Evolutionary conservation across 2,888 invertebrate genomes (phyloP), one percentile per base, ranked within the genome.

Genomic region (Scaptomyza caliginosa): DNA sequence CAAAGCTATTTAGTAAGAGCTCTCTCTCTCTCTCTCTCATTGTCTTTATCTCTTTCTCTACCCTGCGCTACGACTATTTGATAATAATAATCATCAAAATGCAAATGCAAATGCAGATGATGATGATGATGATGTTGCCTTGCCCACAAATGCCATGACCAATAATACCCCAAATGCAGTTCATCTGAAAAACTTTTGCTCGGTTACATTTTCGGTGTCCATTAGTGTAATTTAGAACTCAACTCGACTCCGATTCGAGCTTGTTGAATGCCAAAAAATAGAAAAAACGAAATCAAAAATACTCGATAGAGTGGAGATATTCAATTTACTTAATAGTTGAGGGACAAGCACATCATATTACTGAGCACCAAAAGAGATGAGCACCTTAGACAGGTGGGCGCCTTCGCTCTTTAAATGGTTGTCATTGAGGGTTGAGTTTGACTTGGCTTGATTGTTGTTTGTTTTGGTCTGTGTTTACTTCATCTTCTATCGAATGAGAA

Each of bases 131-230:
- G 48, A 17, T 62, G 42, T 11, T 59, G 57, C 48, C 21, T 46
- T 69, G 13, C 40, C 52, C 74, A 43, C 68, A 68, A 68, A 50
- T 60, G 49, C 58, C 71, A 71, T 54, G 66, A 60, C 60, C 72
- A 71, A 58, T 72, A 52, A 16, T 16, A 34, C 34, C 65, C 65
- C 69, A 56, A 74, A 51, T 81, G 67, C 86, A 74, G 80, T 82
- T 83, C 81, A 82, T 79, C 66, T 74, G 72, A 74, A 86, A 86
- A 83, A 83, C 74, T 86, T 86, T 83, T 86, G 68, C 74, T 83
- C 68, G 83, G 83, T 83, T 83, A 81, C 78, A 84, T 86, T 74
- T 84, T 84, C 66, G 86, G 86, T 86, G 82, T 84, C 83, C 83
- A 86, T 84, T 84, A 84, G 85, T 77, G 81, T 86, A 86, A 84